phyloP scores from a whole-genome alignment of 2,888 invertebrate genomes.

The Ennomos quercinarius region DNA sequence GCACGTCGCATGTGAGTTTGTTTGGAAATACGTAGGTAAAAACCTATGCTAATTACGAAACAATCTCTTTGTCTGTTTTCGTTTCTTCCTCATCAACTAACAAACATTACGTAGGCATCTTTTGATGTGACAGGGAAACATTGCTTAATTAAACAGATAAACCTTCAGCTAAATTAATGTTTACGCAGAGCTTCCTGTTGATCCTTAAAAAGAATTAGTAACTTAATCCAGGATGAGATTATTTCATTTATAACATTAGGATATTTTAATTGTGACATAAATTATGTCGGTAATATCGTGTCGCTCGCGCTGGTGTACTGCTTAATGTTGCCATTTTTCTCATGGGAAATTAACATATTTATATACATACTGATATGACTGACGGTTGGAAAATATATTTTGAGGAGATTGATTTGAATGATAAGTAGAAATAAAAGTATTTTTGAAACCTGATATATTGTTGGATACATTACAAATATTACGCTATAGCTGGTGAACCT shows the following conservation, averaged over 20 bases:
- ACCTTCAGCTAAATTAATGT: conserved; percentile 32
- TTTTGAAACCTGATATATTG: no score
- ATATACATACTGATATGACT: no score
- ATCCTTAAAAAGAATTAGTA: conserved; percentile 31
- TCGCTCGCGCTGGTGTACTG: background rate
- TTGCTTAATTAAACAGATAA: conserved; percentile 30
- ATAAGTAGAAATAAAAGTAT: no score
- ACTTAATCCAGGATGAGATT: conserved; percentile 29
- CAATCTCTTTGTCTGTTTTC: no score
- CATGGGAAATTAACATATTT: conserved; percentile 14
- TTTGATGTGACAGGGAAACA: conserved; percentile 32
- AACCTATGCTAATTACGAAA: no score
- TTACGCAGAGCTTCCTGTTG: conserved; percentile 26
- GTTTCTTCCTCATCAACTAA: conserved; percentile 4
- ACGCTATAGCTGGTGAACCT: no score
- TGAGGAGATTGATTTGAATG: no score
- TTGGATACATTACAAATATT: no score
- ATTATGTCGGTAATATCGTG: conserved; percentile 18
- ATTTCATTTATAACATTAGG: conserved; percentile 31
- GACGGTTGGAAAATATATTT: background rate
- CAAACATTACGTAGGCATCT: conserved; percentile 5
- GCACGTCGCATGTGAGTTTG: no score
- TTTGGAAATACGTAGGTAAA: no score
- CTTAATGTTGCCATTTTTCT: conserved; percentile 13
- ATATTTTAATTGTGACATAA: conserved; percentile 26